Percentiles rank a stretch among this genome's conserved stretches.
These are phyloP conservation scores for Apoda limacodes DNA, from an alignment of 2,888 invertebrate genomes.

Conservation along the genomic window DNA sequence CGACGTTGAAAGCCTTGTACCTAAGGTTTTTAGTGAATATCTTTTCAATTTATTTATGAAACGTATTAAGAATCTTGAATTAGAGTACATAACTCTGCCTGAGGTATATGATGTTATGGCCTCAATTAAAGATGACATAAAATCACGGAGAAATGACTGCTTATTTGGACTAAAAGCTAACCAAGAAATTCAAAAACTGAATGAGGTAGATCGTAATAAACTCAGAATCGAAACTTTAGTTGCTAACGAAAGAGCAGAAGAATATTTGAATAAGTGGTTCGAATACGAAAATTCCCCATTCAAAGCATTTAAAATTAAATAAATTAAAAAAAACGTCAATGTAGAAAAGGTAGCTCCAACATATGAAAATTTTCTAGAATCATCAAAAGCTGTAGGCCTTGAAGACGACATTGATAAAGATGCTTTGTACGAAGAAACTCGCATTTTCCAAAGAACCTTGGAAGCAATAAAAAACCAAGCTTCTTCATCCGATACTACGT, in stretches of 20 bases:
- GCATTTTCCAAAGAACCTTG: too few species aligned
- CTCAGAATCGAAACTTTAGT: slow-evolving; percentile 2
- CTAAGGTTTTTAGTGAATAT: too few species aligned
- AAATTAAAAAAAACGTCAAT: too few species aligned
- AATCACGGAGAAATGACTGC: slow-evolving; percentile 1
- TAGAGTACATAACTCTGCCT: too few species aligned
- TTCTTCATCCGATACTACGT: slow-evolving; percentile 2
- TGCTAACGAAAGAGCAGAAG: slow-evolving; percentile 3
- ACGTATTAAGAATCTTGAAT: too few species aligned
- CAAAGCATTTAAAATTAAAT: slow-evolving; percentile 2
- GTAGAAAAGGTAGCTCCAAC: slow-evolving; percentile 4
- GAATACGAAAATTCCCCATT: slow-evolving; percentile 1
- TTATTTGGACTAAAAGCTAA: not conserved
- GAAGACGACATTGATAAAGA: slow-evolving; percentile 2
- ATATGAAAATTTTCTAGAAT: slow-evolving; percentile 1
- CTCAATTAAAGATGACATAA: not conserved
- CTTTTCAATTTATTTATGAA: too few species aligned
- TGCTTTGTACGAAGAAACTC: too few species aligned
- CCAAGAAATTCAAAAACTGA: slow-evolving; percentile 3
- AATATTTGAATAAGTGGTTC: slow-evolving; percentile 2
- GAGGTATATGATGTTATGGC: not conserved
- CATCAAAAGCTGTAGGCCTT: slow-evolving; percentile 2
- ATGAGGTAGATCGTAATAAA: slow-evolving; percentile 4
- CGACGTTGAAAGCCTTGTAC: too few species aligned
- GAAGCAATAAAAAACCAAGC: slow-evolving; percentile 3